Evolutionary conservation across 1,140 invertebrate species (phyloP), one percentile per base, ranked within the genome.

Genomic region (Schlechtendalia chinensis): DNA sequence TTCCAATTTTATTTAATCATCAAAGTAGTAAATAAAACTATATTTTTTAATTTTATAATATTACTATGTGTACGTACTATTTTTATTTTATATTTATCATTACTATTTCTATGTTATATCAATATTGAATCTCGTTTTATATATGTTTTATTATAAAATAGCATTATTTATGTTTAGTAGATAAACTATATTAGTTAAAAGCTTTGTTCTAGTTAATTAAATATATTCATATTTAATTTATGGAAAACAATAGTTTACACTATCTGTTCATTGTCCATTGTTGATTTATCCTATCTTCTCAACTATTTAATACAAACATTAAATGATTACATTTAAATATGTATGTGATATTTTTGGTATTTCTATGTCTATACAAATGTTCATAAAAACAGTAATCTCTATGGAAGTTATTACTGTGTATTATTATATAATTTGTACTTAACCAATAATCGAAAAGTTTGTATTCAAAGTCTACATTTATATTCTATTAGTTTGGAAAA

Each of bases 161-260:
- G 47, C 67, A 53, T 24, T 72, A 54, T 54, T 72, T 29, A 53
- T 0, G n/a, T 72, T 19, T 53, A 12, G 27, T 53, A 72, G 69
- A 53, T 32, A 50, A 47, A 50, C 39, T 72, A 29, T n/a, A 54
- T 72, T 72, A 54, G 47, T 17, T 54, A 39, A 54, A 32, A 72
- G 10, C 1, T 72, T 72, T 54, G 47, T 54, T 72, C 5, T 29
- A 72, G 16, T 19, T 39, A n/a, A 72, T 54, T 72, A 54, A 54
- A 63, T 32, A 32, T 22, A 17, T 63, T 32, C n/a, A 67, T 32
- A 17, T 65, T 65, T 39, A 67, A 32, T 32, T 39, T 2, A 39
- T 5, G 39, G 47, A 50, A 50, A 0, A 67, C 1, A 22, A 27
- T 50, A 8, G 5, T 32, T 69, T 45, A 8, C 32, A 39, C 39